These are phyloP conservation scores for Charadrius vociferus DNA, from an alignment of 2,113 vertebrate genomes.

Conservation along the genomic window DNA sequence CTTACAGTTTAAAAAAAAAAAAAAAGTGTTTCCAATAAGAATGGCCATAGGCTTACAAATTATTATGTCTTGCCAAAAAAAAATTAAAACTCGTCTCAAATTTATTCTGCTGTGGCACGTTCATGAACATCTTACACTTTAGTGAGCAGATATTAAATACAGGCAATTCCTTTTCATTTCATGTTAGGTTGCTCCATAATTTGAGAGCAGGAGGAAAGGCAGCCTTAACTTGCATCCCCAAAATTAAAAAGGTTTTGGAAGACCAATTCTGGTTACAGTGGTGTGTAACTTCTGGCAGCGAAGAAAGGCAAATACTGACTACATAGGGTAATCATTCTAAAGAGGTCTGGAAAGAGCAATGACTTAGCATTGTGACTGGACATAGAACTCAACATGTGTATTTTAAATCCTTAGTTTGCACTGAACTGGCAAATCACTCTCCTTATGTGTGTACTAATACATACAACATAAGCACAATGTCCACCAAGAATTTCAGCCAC, in stretches of 20 bases:
- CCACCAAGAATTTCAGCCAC: background rate
- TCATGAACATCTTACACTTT: background rate
- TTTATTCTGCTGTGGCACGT: background rate
- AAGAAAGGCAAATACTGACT: background rate
- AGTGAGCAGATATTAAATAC: background rate
- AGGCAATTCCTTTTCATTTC: background rate
- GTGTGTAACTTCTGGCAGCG: background rate
- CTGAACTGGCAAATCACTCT: background rate
- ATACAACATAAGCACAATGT: background rate
- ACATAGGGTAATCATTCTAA: background rate
- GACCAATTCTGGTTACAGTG: background rate
- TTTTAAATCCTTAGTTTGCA: background rate
- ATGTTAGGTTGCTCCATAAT: background rate
- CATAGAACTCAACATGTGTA: accelerated
- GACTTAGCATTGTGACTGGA: background rate
- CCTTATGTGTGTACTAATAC: background rate
- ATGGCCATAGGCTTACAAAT: background rate
- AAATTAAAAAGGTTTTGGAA: background rate
- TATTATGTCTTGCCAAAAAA: background rate
- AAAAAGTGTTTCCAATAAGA: background rate
- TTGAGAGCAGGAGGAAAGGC: background rate
- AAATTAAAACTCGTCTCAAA: background rate
- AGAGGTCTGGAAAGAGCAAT: background rate
- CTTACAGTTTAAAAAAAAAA: background rate
- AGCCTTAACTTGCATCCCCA: background rate